Conservation (phyloP, 1,140 invertebrate genomes). For the Ceratosolen fusciceps region DNA sequence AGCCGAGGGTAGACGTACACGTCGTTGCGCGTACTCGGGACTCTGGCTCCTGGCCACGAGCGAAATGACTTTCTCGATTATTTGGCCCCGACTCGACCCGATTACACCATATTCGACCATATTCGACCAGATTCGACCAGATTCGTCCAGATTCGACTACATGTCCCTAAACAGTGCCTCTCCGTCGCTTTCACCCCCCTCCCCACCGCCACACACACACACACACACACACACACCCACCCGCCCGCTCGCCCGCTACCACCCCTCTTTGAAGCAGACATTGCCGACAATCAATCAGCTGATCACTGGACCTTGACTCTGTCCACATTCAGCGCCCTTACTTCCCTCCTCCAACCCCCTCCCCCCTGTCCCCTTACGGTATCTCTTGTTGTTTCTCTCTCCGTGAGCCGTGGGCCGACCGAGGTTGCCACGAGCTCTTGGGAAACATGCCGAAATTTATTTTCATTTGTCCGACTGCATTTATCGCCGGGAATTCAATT, state of each 20-base stretch:
- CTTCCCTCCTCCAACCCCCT: background rate
- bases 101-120: too few relatives aligned
- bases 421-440: background rate
- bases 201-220: background rate
- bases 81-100: slow-evolving; percentile 37
- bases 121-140: background rate
- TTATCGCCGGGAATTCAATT: background rate
- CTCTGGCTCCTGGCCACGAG: background rate
- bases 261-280: slow-evolving; percentile 66
- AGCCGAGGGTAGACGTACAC: background rate
- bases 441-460: background rate
- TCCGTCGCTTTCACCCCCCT: slow-evolving; percentile 33
- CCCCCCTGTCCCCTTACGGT: too few relatives aligned
- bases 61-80: slow-evolving; percentile 50
- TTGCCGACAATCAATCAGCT: slow-evolving; percentile 71
- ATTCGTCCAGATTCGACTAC: background rate
- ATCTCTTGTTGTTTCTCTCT: too few relatives aligned
- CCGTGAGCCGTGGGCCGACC: background rate
- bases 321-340: slow-evolving; percentile 67
- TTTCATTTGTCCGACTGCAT: background rate
- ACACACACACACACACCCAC: too few relatives aligned
- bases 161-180: slow-evolving; percentile 38
- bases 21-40: background rate
- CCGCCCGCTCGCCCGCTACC: too few relatives aligned
- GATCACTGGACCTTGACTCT: slow-evolving; percentile 71